Base-by-base conservation (phyloP, 2,113 vertebrate species). In the Heterocephalus glaber region DNA sequence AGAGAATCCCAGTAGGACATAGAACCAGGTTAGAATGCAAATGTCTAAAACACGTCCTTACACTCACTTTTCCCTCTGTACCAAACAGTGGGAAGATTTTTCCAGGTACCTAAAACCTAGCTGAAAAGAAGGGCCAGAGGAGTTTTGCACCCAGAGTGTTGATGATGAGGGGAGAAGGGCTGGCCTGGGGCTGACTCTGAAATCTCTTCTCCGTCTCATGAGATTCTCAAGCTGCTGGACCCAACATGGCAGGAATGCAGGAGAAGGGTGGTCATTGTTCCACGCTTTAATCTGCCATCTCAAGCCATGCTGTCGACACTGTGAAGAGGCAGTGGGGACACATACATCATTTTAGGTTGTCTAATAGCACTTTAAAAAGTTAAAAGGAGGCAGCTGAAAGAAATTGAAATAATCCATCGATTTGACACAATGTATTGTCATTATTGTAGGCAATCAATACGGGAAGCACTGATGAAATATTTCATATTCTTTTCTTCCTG, bases 191-290 rank as follows among this genome's bases (percentile, higher is more conserved):
- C 61, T 4, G 35, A 13, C 72, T 66, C 5, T 17, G 58, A 33
- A 17, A 14, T 33, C 5, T 28, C 52, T 44, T 3, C 22, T 35
- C 2, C 14, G 33, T 11, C 28, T 19, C 24, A 11, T 10, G 1
- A 8, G 5, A 24, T 1, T 7, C 19, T 35, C 58, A 47, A 19
- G 24, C n/a, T 49, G 0, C 22, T 12, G 54, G 81, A 10, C 0
- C 24, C 4, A 17, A 16, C 33, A 3, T 0, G 20, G 5, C 1
- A 3, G 13, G 24, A 5, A 33, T 0, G 5, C 5, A 1, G 17
- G 44, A 38, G 13, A 14, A 26, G 28, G 17, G 17, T 30, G 19
- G 24, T 47, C 41, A 30, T 13, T 2, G 2, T 13, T 12, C 41
- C 26, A 7, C 72, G 47, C 2, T 1, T 4, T 76, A 24, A 30